Percentiles rank a stretch among this genome's conserved stretches.
phyloP scores from a whole-genome alignment of 2,888 invertebrate species.

The Pristionchus japonicus region DNA sequence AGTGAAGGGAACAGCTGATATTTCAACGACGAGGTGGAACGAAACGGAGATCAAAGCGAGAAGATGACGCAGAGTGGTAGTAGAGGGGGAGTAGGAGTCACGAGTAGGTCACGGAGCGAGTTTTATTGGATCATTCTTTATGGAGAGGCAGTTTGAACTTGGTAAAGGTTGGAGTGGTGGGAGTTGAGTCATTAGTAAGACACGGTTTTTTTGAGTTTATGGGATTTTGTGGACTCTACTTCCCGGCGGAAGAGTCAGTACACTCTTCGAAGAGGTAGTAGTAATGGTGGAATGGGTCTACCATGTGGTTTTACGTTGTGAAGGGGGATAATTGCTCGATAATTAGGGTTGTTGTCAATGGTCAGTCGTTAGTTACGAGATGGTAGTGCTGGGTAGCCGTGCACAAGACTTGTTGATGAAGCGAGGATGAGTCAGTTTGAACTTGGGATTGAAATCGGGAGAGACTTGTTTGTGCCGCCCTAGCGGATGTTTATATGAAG shows the following conservation, averaged over 20 bases:
- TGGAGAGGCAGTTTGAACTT: too few species aligned
- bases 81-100: neutral
- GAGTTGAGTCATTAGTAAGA: neutral
- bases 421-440: slow-evolving; percentile 19
- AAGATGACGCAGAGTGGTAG: neutral
- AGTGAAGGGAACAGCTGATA: neutral
- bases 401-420: neutral
- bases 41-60: neutral
- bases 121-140: too few species aligned
- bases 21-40: neutral
- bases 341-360: too few species aligned
- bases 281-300: too few species aligned
- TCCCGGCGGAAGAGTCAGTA: too few species aligned
- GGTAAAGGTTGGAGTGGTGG: neutral
- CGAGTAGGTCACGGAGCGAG: neutral
- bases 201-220: neutral
- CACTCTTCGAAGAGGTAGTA: too few species aligned
- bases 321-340: too few species aligned
- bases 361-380: neutral
- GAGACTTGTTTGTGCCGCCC: neutral
- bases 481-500: slow-evolving; percentile 28
- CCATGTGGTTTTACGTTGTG: too few species aligned
- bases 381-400: neutral
- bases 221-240: too few species aligned
- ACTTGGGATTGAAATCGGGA: slow-evolving; percentile 2